phyloP scores from a whole-genome alignment of 2,888 invertebrate species.

The Megastigmus dorsalis region DNA sequence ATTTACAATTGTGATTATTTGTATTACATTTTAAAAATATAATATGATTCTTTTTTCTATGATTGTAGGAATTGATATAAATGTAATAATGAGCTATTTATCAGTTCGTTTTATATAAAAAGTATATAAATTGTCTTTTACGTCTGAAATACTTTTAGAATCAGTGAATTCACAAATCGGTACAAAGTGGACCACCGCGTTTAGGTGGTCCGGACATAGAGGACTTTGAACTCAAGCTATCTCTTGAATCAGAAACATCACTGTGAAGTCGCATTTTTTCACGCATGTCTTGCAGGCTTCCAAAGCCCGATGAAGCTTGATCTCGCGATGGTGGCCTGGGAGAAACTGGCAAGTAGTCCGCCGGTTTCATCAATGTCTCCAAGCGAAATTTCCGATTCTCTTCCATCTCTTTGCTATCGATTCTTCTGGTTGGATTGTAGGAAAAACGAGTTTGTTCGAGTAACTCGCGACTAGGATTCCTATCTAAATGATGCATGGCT shows the following conservation, averaged over 20 bases:
- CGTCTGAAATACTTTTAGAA: not conserved
- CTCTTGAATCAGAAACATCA: constrained; percentile 52
- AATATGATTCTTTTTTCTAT: not conserved
- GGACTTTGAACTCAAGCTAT: constrained; percentile 56
- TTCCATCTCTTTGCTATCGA: constrained; percentile 36
- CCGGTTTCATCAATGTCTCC: constrained; percentile 46
- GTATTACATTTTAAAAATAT: too few relatives aligned
- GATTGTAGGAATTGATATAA: not conserved
- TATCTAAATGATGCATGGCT: constrained; percentile 38
- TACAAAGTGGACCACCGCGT: constrained; percentile 58
- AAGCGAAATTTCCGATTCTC: constrained; percentile 49
- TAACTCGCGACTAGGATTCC: constrained; percentile 27
- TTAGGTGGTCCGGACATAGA: constrained; percentile 59
- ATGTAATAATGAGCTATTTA: not conserved
- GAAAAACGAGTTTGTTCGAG: constrained; percentile 11
- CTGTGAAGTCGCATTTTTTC: constrained; percentile 54
- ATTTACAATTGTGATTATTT: not conserved
- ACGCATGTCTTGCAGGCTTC: constrained; percentile 63
- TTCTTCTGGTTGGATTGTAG: not conserved
- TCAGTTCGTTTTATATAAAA: not conserved
- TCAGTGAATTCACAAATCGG: constrained; percentile 63
- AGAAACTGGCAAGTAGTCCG: constrained; percentile 9
- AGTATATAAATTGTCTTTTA: constrained; percentile 12
- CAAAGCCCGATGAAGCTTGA: constrained; percentile 66
- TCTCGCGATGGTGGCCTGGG: constrained; percentile 63